Conservation (phyloP, 2,888 invertebrate species). For the Rhamphomyia laevipes region DNA sequence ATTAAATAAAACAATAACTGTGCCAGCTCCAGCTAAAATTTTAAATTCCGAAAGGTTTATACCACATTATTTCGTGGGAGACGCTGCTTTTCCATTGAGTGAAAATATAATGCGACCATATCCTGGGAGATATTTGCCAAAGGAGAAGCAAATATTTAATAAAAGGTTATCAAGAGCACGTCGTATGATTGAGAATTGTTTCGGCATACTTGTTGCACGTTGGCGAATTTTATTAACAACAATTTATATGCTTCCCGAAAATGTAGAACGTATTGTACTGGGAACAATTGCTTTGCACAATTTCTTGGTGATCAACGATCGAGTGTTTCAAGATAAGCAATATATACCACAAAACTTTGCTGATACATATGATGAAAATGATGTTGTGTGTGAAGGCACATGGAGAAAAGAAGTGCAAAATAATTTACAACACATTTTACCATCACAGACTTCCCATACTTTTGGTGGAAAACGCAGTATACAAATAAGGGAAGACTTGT, state of each 20-base stretch:
- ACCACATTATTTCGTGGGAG: slow-evolving; percentile 8
- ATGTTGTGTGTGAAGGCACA: no score
- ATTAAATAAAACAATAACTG: background rate
- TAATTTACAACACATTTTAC: no score
- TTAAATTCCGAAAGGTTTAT: background rate
- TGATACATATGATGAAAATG: no score
- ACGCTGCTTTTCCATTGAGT: slow-evolving; percentile 8
- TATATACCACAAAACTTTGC: no score
- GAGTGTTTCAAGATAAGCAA: no score
- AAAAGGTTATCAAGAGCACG: slow-evolving; percentile 6
- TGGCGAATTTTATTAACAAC: slow-evolving; percentile 10
- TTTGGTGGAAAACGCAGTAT: no score
- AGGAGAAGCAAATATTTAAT: slow-evolving; percentile 5
- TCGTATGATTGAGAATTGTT: slow-evolving; percentile 5
- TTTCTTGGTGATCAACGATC: slow-evolving; percentile 8
- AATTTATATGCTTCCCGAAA: slow-evolving; percentile 6
- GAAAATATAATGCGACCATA: slow-evolving; percentile 8
- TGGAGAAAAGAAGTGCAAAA: no score
- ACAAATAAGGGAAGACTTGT: no score
- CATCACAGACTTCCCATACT: no score
- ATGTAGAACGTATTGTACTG: slow-evolving; percentile 8
- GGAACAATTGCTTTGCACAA: slow-evolving; percentile 10
- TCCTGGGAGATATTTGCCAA: slow-evolving; percentile 3
- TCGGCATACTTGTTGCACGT: slow-evolving; percentile 6
- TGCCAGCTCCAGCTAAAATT: background rate